phyloP scores from a whole-genome alignment of 2,113 vertebrate species.

The Crotophaga sulcirostris region DNA sequence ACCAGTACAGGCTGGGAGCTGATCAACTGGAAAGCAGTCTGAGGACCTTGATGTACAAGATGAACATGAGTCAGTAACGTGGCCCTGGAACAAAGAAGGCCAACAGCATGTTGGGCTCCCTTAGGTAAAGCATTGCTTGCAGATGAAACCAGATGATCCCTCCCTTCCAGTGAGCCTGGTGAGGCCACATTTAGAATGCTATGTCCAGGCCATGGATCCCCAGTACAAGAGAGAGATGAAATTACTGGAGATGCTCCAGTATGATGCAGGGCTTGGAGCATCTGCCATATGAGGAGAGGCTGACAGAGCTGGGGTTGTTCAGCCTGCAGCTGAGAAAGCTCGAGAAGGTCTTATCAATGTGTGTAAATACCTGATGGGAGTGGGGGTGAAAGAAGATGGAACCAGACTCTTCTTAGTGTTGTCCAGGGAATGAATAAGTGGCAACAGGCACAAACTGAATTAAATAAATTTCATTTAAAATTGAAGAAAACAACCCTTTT shows the following conservation, averaged over 20 bases:
- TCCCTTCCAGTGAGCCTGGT: not conserved
- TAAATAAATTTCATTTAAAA: not conserved
- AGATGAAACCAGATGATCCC: not conserved
- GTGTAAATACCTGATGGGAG: not conserved
- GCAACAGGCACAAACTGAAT: not conserved
- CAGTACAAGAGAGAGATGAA: not conserved
- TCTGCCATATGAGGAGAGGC: not conserved
- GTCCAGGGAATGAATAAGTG: not conserved
- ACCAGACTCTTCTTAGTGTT: not conserved
- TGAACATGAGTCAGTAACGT: not conserved
- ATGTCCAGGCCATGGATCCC: not conserved
- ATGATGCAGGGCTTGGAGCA: not conserved
- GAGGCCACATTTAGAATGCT: too few species aligned
- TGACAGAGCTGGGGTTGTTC: not conserved
- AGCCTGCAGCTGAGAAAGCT: not conserved
- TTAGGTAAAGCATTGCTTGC: not conserved
- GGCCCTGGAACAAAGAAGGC: not conserved
- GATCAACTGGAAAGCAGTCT: accelerated
- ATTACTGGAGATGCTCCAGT: not conserved
- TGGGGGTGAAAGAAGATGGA: not conserved
- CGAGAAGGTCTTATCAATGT: not conserved
- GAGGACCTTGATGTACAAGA: too few species aligned
- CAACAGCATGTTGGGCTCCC: not conserved
- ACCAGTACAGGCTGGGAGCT: not conserved
- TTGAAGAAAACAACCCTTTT: accelerated